Base-by-base conservation (phyloP, 2,113 vertebrate genomes). In the Macheiramphus alcinus region DNA sequence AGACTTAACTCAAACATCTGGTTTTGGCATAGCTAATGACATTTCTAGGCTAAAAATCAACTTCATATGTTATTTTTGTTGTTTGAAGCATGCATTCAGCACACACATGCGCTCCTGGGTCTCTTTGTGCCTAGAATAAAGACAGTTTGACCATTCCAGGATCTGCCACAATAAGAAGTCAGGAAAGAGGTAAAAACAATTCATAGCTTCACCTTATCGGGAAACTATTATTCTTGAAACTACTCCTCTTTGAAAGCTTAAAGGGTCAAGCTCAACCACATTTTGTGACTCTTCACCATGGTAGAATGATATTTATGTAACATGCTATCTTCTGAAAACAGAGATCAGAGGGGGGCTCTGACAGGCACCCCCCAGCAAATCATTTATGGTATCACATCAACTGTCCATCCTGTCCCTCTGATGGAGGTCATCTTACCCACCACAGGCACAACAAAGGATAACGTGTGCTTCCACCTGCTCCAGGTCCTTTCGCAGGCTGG, bases 1-100 rank as follows among this genome's bases (percentile, higher is more conserved):
- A 95, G 70, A 79, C 80, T 86, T 73, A 81, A 82, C 38, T 70
- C 59, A 58, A 87, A 84, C 94, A 94, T 96, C 88, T 93, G 86
- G 62, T 84, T 97, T 88, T 91, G 76, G 56, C 53, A 81, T 8
- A 80, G 40, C 42, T 91, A 85, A 94, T 89, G 66, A 82, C 40
- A 94, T 87, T 91, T 93, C 76, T 52, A 92, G 43, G 56, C 45
- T 89, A 89, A 81, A 84, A 72, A 65, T 21, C 65, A 94, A 80
- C 53, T 88, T 94, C 45, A 47, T 58, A 32, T 94, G 72, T 67
- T 87, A 79, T 53, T 87, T 91, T 80, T 93, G 61, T 92, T 91
- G 82, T 82, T 82, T 85, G 86, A 91, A 94, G 78, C 42, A 58
- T 73, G n/a, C 20, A 56, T 89, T 87, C 58, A 91, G 53, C 34